phyloP scores from a whole-genome alignment of 2,888 invertebrate genomes.

The Rapana venosa region DNA sequence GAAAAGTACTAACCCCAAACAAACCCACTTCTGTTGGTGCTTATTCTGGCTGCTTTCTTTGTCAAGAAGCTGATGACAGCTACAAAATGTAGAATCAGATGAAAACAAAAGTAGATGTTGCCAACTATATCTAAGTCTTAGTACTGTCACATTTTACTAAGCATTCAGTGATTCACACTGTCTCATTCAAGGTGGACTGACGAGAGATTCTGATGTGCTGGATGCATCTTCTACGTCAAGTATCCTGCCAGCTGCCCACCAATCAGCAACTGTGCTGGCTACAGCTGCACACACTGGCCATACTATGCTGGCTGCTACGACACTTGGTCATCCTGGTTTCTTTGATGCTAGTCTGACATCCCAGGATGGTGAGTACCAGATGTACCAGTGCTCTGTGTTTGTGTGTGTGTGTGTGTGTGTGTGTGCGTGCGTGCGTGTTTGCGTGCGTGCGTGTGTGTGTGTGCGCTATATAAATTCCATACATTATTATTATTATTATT shows the following conservation, averaged over 20 bases:
- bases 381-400: not conserved
- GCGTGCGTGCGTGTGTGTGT: not conserved
- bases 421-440: not conserved
- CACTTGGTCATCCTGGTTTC: slow-evolving; percentile 34
- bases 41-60: not conserved
- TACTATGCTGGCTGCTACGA: slow-evolving; percentile 35
- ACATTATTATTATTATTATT: too few species aligned
- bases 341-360: slow-evolving; percentile 32
- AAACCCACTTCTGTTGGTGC: not conserved
- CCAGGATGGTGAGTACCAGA: not conserved
- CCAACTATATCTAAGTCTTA: not conserved
- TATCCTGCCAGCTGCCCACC: slow-evolving; percentile 37
- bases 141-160: not conserved
- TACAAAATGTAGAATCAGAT: not conserved
- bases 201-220: slow-evolving; percentile 11
- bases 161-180: not conserved
- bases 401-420: not conserved
- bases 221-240: slow-evolving; percentile 32
- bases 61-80: not conserved
- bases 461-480: too few species aligned
- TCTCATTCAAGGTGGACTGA: not conserved
- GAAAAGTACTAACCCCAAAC: too few species aligned
- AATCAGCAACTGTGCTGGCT: slow-evolving; percentile 34
- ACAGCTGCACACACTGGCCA: slow-evolving; percentile 37
- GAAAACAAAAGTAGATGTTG: not conserved